Evolutionary conservation across 2,113 vertebrate genomes (phyloP).

Genomic region (Eleginops maclovinus): DNA sequence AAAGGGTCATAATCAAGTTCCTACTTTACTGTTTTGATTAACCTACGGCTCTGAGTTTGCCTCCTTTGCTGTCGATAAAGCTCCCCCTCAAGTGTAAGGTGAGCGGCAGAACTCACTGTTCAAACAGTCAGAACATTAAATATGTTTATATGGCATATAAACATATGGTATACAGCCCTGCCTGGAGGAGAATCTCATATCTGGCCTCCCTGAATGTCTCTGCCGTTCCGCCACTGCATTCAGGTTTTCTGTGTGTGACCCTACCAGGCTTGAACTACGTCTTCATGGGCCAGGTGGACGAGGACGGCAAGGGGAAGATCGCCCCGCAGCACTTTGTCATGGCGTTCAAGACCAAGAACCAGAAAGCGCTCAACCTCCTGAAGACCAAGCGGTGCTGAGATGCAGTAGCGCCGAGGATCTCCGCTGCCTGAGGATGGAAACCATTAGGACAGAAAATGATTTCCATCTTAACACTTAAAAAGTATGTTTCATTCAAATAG

Average conservation of each 20-base stretch:
- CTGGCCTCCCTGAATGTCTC: conserved; percentile 83
- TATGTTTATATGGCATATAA: conserved; percentile 74
- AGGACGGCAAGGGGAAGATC: conserved; percentile 92
- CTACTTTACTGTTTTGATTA: conserved; percentile 61
- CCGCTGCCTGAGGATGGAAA: conserved; percentile 42
- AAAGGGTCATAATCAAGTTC: conserved; percentile 26
- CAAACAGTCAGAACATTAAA: conserved; percentile 39
- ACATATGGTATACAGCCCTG: conserved; percentile 58
- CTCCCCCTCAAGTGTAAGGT: conserved; percentile 54
- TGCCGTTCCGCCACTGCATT: conserved; percentile 85
- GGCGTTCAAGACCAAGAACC: conserved; percentile 95
- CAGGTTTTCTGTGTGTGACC: conserved; percentile 84
- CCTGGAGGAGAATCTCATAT: conserved; percentile 69
- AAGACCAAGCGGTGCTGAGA: conserved; percentile 92
- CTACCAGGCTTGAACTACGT: conserved; percentile 95
- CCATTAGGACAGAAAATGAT: conserved; percentile 16
- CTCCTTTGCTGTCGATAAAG: conserved; percentile 45
- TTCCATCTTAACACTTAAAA: conserved; percentile 8
- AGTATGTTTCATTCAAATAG: conserved; percentile 17
- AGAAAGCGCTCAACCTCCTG: conserved; percentile 89
- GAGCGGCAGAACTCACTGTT: conserved; percentile 77
- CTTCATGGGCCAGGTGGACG: conserved; percentile 96
- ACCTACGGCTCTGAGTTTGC: conserved; percentile 76
- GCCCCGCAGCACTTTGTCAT: conserved; percentile 92
- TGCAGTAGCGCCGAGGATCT: conserved; percentile 4